Base-by-base conservation (phyloP, 2,113 vertebrate species). In the Gobiocypris rarus region DNA sequence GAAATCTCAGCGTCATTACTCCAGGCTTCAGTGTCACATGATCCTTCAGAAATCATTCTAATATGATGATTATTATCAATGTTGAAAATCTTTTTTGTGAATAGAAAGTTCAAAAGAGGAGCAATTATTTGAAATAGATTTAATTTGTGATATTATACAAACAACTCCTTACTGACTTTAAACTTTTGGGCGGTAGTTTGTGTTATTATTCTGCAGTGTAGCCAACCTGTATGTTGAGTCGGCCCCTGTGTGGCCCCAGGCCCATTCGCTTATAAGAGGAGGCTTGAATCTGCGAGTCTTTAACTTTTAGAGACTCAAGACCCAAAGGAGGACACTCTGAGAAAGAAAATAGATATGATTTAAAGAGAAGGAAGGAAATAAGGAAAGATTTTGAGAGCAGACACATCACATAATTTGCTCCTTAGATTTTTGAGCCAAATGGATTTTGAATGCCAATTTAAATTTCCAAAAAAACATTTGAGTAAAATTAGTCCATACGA, bases 301-400 rank as follows among this genome's bases (percentile, higher is more conserved):
- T 96, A 0, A 98, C 93, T 70, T 90, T 94, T 59, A 98, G 95
- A 1, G 96, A 97, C 92, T 98, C 97, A 93, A 98, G 90, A 76
- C 97, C 97, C 0, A 99, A 93, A 0, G 97, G 97, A 41, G 97
- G 97, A 52, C 97, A 99, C 80, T 95, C 97, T 98, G 89, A 48
- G 59, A 90, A 83, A 74, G 63, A 52, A 59, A 11, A 50, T 5
- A 43, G 7, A 79, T 14, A 75, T 75, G 48, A 75, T 52, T 75
- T 56, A 38, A 58, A 50, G 43, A 19, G 9, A 1, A 28, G 45
- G 3, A 52, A 50, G 73, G 48, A 54, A 22, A 34, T 5, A 13
- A 34, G 9, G 2, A 11, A 41, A 3, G 1, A 41, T 11, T 52
- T 52, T 54, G 52, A 9, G 2, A 54, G 52, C 52, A 54, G 17